phyloP scores from a whole-genome alignment of 2,888 invertebrate genomes.

The Aethes cnicana region DNA sequence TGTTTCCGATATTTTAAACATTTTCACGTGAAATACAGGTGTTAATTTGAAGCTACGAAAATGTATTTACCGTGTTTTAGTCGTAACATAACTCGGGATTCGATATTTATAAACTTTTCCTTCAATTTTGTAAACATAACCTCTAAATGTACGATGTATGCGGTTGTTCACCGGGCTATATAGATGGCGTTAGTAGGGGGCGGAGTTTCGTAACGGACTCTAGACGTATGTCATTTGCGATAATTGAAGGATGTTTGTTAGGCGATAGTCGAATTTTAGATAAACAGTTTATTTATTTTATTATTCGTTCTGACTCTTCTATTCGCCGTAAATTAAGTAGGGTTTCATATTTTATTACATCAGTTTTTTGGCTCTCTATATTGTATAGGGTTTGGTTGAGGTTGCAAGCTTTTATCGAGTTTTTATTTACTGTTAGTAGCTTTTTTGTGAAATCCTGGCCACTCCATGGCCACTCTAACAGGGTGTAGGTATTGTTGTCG shows the following conservation, averaged over 20 bases:
- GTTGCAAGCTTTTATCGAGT: too few relatives aligned
- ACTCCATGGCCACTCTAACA: too few relatives aligned
- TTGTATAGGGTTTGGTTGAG: neutral
- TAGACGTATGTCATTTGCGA: constrained; percentile 52
- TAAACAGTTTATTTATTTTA: constrained; percentile 54
- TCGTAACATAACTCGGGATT: neutral
- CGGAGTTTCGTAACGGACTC: constrained; percentile 52
- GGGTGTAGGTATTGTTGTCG: too few relatives aligned
- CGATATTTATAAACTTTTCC: constrained; percentile 9
- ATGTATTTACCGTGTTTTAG: constrained; percentile 1
- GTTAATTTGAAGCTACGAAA: constrained; percentile 17
- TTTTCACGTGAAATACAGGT: constrained; percentile 24
- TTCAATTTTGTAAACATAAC: constrained; percentile 46
- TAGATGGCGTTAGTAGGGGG: constrained; percentile 57
- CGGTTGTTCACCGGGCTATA: constrained; percentile 33
- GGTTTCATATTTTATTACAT: constrained; percentile 32
- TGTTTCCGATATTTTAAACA: constrained; percentile 22
- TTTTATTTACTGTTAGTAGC: too few relatives aligned
- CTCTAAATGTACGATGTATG: constrained; percentile 47
- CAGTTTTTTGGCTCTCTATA: too few relatives aligned
- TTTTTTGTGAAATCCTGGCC: too few relatives aligned
- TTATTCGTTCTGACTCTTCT: constrained; percentile 36
- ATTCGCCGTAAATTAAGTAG: constrained; percentile 42
- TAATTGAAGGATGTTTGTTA: constrained; percentile 53
- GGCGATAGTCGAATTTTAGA: constrained; percentile 52